Base-by-base conservation (phyloP, 1,140 invertebrate species). In the Eciton burchellii region DNA sequence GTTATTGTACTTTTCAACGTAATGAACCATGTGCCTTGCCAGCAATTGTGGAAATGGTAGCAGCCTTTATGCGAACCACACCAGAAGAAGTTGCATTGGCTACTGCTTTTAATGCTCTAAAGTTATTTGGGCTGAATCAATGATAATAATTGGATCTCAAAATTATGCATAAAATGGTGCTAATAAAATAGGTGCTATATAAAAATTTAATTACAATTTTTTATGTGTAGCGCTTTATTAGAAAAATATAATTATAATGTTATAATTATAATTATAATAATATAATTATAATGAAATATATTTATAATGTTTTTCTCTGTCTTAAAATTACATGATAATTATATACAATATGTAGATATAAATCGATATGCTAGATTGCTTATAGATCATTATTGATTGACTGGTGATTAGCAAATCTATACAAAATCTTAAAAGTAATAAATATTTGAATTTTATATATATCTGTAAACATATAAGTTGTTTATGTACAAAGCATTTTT, bases 11-110 rank as follows among this genome's bases (percentile, higher is more conserved):
- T 73, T 99, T 99, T 94, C 98, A 99, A 95, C 95, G 98, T 84
- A 99, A 99, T 91, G 98, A 99, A 94, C 98, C 98, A 0, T 99
- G 98, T 94, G 98, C 98, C 19, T 94, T 99, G 73, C 98, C 98
- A 16, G 97, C 97, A 43, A 97, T 98, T 66, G 97, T 99, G 19
- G 98, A 99, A 94, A 97, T 99, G 95, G 96, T 99, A 81, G 98
- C 98, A 24, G 98, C 97, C 35, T 98, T 98, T 92, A 97, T 98
- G 94, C 95, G 96, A 71, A 97, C 96, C 91, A 96, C 95, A 43
- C 97, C 98, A 0, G 97, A 98, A 93, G 98, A 99, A 93, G 97
- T 99, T 19, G 98, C 98, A 0, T 94, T 99, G 74, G 96, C 97
- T 49, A 99, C 98, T 11, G 98, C 98, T 65, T 98, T 98, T 91